A percentile compares a stretch with the other conserved stretches of the same genome.
phyloP scores from a whole-genome alignment of 1,140 invertebrate genomes.

The Archegozetes longisetosus region DNA sequence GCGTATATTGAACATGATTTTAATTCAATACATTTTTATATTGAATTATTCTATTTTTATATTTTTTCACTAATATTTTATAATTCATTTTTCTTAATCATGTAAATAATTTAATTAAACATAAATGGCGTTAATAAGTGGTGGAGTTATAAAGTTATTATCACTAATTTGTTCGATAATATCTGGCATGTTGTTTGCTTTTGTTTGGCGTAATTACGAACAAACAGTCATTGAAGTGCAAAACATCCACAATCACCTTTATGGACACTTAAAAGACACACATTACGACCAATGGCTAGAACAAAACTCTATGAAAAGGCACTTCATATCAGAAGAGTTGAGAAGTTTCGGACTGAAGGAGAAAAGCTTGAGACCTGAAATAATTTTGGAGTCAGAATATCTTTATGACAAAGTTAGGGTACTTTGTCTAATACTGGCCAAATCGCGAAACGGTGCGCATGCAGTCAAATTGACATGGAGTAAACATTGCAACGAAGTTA shows the following conservation, averaged over 20 bases:
- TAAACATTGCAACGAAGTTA: conserved; percentile 22
- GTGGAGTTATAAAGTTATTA: conserved; percentile 9
- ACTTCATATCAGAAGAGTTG: conserved; percentile 17
- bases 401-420: conserved; percentile 17
- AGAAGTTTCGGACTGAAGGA: conserved; percentile 12
- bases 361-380: not conserved
- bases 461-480: conserved; percentile 23
- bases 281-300: conserved; percentile 20
- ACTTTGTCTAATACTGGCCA: conserved; percentile 22
- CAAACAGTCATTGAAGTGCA: conserved; percentile 15
- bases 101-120: not conserved
- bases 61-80: not conserved
- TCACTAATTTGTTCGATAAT: conserved; percentile 21
- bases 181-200: conserved; percentile 23
- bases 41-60: not conserved
- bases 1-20: no score
- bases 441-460: conserved; percentile 16
- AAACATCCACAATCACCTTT: conserved; percentile 12
- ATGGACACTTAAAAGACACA: conserved; percentile 8
- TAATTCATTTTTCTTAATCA: not conserved
- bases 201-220: conserved; percentile 24
- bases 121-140: not conserved
- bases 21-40: not conserved
- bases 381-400: conserved; percentile 13
- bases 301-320: conserved; percentile 4